Percentiles rank a stretch among this genome's conserved stretches.
Evolutionary conservation across 1,140 invertebrate genomes (phyloP).

Genomic region (Heliconius melpomene): DNA sequence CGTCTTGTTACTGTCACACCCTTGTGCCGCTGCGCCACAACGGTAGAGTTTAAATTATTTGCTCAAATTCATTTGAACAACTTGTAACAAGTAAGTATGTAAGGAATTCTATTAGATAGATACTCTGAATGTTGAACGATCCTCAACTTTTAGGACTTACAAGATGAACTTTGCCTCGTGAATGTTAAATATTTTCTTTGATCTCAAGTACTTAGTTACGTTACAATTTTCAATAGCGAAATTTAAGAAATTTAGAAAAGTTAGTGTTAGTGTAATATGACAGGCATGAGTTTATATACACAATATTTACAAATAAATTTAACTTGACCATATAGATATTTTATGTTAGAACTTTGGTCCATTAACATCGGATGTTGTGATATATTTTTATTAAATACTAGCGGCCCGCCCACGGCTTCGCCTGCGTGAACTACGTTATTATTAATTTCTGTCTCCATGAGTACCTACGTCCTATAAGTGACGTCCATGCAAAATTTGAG

Average conservation of each 20-base stretch:
- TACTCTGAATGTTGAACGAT: neutral
- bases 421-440: too few relatives aligned
- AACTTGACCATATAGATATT: too few relatives aligned
- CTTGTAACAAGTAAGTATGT: neutral
- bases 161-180: constrained; percentile 3
- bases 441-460: too few relatives aligned
- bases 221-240: neutral
- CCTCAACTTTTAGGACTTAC: neutral
- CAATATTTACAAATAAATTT: too few relatives aligned
- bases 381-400: too few relatives aligned
- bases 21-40: neutral
- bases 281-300: too few relatives aligned
- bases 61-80: neutral
- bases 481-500: too few relatives aligned
- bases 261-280: neutral
- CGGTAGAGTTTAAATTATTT: neutral
- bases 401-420: too few relatives aligned
- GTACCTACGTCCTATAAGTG: too few relatives aligned
- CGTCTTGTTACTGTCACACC: neutral
- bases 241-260: constrained; percentile 2
- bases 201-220: neutral
- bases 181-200: constrained; percentile 9
- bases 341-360: too few relatives aligned
- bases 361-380: too few relatives aligned
- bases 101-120: constrained; percentile 8